Conservation (phyloP, 2,113 vertebrate species). For the Channa argus region DNA sequence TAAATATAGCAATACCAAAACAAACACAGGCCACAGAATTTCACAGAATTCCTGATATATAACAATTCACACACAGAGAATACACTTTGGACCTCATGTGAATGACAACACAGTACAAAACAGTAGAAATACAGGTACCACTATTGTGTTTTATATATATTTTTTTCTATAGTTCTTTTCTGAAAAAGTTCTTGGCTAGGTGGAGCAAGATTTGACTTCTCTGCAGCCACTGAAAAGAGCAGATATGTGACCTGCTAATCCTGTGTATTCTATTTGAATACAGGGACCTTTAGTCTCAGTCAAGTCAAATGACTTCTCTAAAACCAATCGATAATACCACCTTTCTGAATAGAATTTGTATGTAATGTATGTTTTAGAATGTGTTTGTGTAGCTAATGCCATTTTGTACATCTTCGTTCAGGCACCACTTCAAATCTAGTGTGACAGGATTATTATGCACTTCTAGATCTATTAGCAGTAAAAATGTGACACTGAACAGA, state of each 20-base stretch:
- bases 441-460: slow-evolving; percentile 7
- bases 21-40: slow-evolving; percentile 77
- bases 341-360: not conserved
- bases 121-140: slow-evolving; percentile 80
- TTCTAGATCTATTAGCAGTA: slow-evolving; percentile 15
- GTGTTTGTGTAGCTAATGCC: slow-evolving; percentile 1
- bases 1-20: slow-evolving; percentile 79
- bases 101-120: slow-evolving; percentile 82
- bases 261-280: slow-evolving; percentile 13
- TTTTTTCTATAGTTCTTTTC: slow-evolving; percentile 68
- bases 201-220: slow-evolving; percentile 51
- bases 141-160: slow-evolving; percentile 71
- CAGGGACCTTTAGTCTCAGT: slow-evolving; percentile 5
- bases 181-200: slow-evolving; percentile 66
- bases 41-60: slow-evolving; percentile 81
- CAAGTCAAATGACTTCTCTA: not conserved
- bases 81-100: slow-evolving; percentile 81
- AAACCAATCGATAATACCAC: not conserved
- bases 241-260: slow-evolving; percentile 33
- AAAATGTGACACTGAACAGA: slow-evolving; percentile 17
- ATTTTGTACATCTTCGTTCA: not conserved
- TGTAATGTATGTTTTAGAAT: not conserved
- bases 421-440: slow-evolving; percentile 14
- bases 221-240: slow-evolving; percentile 59
- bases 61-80: slow-evolving; percentile 78